Evolutionary conservation across 2,888 invertebrate species (phyloP), one percentile per base, ranked within the genome.

Genomic region (Enoplolaimus lenunculus): DNA sequence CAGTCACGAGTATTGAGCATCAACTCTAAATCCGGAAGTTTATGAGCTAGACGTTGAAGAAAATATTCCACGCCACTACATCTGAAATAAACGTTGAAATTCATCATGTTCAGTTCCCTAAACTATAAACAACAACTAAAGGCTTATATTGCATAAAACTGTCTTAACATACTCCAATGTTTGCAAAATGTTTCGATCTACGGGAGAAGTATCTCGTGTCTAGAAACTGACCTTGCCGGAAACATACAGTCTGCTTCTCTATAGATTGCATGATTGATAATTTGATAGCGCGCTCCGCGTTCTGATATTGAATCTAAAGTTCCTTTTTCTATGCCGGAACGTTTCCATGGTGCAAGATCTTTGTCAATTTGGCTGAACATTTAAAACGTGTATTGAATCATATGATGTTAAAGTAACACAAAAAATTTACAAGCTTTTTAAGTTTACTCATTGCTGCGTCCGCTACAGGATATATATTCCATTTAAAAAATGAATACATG

Each of bases 61-160:
- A 93, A 95, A 81, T 94, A 87, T 81, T 95, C 93, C 34, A 94
- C 86, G 16, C 94, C 94, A 72, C 87, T 85, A 82, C 94, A 95
- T 75, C 95, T 77, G 66, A 60, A 57, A 21, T 2, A 45, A 62
- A 1, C 26, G 1, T 26, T 3, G 62, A 57, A n/a, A 21, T 57
- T 16, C 16, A 57, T n/a, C n/a, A n/a, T n/a, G n/a, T n/a, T n/a
- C n/a, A n/a, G n/a, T n/a, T n/a, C n/a, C n/a, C n/a, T n/a, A n/a
- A n/a, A n/a, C n/a, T n/a, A n/a, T n/a, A n/a, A n/a, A n/a, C n/a
- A 26, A 59, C 34, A 31, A 29, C 57, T 2, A 45, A 33, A 3
- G 62, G 59, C 70, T 71, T 66, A 28, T 13, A 33, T 64, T 28
- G 34, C 16, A 33, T n/a, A 26, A 67, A 72, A 65, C 70, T 7